Evolutionary conservation across 2,888 invertebrate species (phyloP).

Genomic region (Parnassius glacialis): DNA sequence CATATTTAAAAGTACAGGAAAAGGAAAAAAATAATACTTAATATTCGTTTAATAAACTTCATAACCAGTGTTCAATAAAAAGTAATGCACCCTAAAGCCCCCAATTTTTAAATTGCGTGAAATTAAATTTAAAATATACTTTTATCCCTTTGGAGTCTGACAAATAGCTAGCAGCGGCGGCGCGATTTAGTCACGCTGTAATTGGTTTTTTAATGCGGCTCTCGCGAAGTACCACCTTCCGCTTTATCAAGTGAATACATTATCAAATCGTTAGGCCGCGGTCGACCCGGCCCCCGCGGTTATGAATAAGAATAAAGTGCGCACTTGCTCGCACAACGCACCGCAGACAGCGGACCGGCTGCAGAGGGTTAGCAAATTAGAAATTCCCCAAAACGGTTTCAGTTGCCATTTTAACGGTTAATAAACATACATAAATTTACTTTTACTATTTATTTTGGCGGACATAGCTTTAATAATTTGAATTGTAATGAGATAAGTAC

Average conservation of each 20-base stretch:
- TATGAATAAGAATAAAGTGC: conserved; percentile 78
- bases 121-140: conserved; percentile 80
- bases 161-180: conserved; percentile 74
- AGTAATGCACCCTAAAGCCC: conserved; percentile 65
- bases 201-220: conserved; percentile 80
- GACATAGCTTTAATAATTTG: conserved; percentile 10
- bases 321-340: conserved; percentile 51
- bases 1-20: not conserved
- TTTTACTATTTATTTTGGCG: conserved; percentile 42
- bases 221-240: conserved; percentile 77
- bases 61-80: conserved; percentile 64
- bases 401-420: conserved; percentile 61
- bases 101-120: conserved; percentile 77
- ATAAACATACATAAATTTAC: conserved; percentile 71
- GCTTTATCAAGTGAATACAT: conserved; percentile 81
- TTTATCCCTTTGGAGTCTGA: conserved; percentile 77
- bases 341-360: conserved; percentile 30
- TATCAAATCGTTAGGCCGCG: conserved; percentile 78
- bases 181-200: conserved; percentile 77
- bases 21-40: conserved; percentile 31
- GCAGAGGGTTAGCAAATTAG: conserved; percentile 69
- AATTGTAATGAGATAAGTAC: conserved; percentile 13
- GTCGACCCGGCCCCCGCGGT: conserved; percentile 56
- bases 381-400: conserved; percentile 55
- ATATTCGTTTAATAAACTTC: conserved; percentile 63